Base-by-base conservation (phyloP, 2,888 invertebrate genomes). In the Euclidia mi region DNA sequence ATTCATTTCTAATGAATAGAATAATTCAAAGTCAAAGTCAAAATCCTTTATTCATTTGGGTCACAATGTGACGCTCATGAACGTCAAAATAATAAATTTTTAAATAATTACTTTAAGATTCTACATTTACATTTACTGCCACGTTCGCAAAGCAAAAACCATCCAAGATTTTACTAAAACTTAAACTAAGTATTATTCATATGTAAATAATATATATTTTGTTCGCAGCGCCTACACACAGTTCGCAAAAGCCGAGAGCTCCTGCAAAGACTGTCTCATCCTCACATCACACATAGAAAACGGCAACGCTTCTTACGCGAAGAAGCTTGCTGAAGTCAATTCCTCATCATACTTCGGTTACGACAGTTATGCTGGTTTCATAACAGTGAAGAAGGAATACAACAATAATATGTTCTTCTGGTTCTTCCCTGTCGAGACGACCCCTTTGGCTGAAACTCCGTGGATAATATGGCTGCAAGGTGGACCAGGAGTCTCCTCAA, bases 381-480 rank as follows among this genome's bases (percentile, higher is more conserved):
- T 93, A 15, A 97, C 97, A 0, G 97, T 97, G 4, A 96, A 97
- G 70, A 95, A 96, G 77, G 78, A 94, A 14, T 95, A 93, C 75
- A 94, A 96, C 74, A 96, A 96, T 0, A 97, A 97, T 81, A 84
- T 96, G 76, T 98, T 97, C 89, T 97, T 97, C 86, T 97, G 97
- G 97, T 97, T 96, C 81, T 97, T 97, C 74, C 97, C 97, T 0
- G 70, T 71, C 10, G 78, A 87, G 49, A 83, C 82, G 49, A 83
- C 82, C 0, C 49, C 55, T 0, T 20, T 79, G 11, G 64, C 55
- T 4, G 65, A 67, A 9, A 82, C 81, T 0, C 98, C 98, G 0
- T 89, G 98, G 65, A 94, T 97, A 14, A 96, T 98, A 64, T 98
- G 98, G 98, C 88, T 98, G 7, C 96, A 98, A 95, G 98, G 98